These are phyloP conservation scores for Drosophila suzukii DNA, from an alignment of 1,140 invertebrate genomes.

Conservation along the genomic window DNA sequence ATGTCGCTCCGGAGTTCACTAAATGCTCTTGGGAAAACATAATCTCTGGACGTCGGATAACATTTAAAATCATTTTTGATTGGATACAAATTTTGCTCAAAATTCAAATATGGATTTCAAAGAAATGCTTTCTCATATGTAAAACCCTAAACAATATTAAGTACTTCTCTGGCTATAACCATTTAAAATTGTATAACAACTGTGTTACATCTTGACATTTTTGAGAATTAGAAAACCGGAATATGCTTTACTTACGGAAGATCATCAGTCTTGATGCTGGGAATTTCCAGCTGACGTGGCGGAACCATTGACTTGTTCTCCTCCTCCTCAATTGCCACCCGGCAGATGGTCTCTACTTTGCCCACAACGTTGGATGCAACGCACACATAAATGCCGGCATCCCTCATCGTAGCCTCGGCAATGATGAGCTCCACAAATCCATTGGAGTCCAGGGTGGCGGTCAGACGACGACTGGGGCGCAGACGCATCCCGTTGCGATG, in stretches of 20 bases:
- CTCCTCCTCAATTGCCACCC: conserved; percentile 87
- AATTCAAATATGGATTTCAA: too few species aligned
- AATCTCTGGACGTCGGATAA: too few species aligned
- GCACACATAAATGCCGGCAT: conserved; percentile 95
- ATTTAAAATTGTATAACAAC: too few species aligned
- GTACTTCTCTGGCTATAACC: too few species aligned
- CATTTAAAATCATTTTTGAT: too few species aligned
- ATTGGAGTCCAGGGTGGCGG: conserved; percentile 91
- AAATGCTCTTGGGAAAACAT: too few species aligned
- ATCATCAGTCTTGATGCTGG: conserved; percentile 85
- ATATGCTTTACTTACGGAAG: conserved; percentile 86
- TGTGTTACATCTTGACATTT: not conserved
- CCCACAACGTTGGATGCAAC: conserved; percentile 95
- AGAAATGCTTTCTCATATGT: too few species aligned
- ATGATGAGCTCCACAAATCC: conserved; percentile 91
- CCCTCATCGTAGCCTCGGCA: conserved; percentile 87
- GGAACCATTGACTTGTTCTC: conserved; percentile 53
- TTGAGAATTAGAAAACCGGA: not conserved
- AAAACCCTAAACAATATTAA: too few species aligned
- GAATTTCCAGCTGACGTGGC: conserved; percentile 55
- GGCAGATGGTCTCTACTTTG: conserved; percentile 89
- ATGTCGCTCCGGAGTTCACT: not conserved
- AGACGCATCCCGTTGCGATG: conserved; percentile 90
- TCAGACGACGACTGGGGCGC: conserved; percentile 89
- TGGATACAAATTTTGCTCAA: too few species aligned